Conservation (phyloP, 2,113 vertebrate genomes). For the Corythaixoides concolor region DNA sequence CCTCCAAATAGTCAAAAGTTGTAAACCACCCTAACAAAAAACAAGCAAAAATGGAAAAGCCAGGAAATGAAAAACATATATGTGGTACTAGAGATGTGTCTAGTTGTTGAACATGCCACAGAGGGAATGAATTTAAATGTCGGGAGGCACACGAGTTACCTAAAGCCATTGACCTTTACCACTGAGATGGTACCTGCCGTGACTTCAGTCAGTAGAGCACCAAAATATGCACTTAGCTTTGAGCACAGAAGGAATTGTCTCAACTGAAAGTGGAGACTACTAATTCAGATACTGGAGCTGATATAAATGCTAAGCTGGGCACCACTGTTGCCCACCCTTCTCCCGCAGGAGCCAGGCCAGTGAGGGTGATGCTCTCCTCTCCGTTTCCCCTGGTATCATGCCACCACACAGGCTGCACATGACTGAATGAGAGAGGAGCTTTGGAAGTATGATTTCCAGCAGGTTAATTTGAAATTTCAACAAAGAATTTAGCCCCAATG, state of each 20-base stretch:
- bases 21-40: neutral
- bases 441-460: neutral
- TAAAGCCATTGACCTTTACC: neutral
- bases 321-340: accelerated
- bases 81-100: neutral
- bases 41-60: neutral
- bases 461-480: neutral
- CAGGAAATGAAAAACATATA: neutral
- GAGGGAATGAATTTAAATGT: neutral
- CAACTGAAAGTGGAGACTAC: no score
- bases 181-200: neutral
- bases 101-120: neutral
- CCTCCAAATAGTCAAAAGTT: neutral
- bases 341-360: neutral
- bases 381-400: neutral
- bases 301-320: neutral
- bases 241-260: neutral
- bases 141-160: accelerated
- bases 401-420: neutral
- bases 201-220: neutral
- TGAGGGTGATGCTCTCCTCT: accelerated
- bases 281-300: neutral
- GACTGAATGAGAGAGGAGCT: neutral
- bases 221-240: accelerated
- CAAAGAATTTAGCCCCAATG: neutral